These are phyloP conservation scores for Bruchidius siliquastri DNA, from an alignment of 2,888 invertebrate species.

Conservation along the genomic window DNA sequence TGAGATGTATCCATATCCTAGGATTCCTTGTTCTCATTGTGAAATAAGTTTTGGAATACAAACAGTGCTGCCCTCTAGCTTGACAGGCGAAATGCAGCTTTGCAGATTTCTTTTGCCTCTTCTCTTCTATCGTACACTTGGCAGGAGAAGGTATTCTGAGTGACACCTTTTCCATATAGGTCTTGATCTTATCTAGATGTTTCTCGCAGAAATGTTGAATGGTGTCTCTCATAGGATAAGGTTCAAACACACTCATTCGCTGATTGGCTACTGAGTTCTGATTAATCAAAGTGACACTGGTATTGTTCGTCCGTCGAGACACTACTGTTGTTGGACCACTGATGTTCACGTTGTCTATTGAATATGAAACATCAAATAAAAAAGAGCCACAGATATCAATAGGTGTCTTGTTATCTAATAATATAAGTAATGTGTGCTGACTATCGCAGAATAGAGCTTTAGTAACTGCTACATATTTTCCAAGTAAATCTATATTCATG, in stretches of 20 bases:
- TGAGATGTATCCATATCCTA: conserved; percentile 90
- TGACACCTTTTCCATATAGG: conserved; percentile 84
- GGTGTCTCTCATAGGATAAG: conserved; percentile 85
- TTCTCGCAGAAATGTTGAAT: conserved; percentile 96
- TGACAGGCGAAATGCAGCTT: conserved; percentile 88
- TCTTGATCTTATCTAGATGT: conserved; percentile 85
- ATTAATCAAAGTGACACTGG: conserved; percentile 70
- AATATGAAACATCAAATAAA: background rate
- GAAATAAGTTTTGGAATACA: conserved; percentile 77
- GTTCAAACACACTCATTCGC: conserved; percentile 82
- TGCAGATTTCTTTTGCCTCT: conserved; percentile 79
- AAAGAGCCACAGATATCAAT: too few relatives aligned
- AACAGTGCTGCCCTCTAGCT: conserved; percentile 75
- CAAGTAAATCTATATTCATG: too few relatives aligned
- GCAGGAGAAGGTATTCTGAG: conserved; percentile 83
- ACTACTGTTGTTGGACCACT: conserved; percentile 62
- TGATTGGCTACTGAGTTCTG: conserved; percentile 41
- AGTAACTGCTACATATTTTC: too few relatives aligned
- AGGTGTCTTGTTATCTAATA: too few relatives aligned
- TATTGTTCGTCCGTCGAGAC: conserved; percentile 61
- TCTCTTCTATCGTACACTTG: conserved; percentile 90
- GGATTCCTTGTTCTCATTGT: conserved; percentile 77
- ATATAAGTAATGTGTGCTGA: too few relatives aligned
- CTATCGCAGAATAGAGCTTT: too few relatives aligned
- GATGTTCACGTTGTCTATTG: conserved; percentile 48